A percentile compares a stretch with the other conserved stretches of the same genome.
Evolutionary conservation across 2,113 vertebrate species (phyloP).

Genomic region (Vireo altiloquus): DNA sequence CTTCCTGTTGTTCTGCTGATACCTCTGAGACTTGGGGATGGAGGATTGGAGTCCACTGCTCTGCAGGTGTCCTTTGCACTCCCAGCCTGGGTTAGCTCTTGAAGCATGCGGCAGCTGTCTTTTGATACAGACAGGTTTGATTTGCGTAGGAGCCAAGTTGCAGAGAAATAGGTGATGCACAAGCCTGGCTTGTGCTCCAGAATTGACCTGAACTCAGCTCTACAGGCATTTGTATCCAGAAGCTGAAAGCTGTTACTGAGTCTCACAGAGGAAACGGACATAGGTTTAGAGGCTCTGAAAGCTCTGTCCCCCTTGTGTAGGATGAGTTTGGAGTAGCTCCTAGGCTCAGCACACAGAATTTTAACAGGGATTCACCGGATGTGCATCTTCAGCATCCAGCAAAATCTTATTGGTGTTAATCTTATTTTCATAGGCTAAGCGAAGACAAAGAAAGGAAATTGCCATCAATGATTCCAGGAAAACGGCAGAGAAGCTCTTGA

Average conservation of each 20-base stretch:
- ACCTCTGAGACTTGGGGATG: neutral
- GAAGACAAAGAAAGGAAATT: slow-evolving; percentile 88
- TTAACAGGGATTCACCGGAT: neutral
- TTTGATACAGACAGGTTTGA: neutral
- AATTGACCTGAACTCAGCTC: neutral
- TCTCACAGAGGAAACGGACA: rapidly evolving
- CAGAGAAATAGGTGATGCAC: neutral
- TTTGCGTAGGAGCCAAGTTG: neutral
- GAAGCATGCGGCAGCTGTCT: neutral
- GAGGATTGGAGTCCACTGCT: neutral
- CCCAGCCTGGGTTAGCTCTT: neutral
- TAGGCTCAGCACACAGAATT: neutral
- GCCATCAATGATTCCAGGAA: slow-evolving; percentile 81
- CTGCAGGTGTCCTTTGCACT: neutral
- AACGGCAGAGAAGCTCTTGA: slow-evolving; percentile 90
- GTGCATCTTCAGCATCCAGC: neutral
- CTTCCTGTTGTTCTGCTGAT: neutral
- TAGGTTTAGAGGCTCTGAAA: neutral
- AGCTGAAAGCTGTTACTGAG: neutral
- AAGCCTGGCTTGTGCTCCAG: neutral
- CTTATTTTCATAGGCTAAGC: slow-evolving; percentile 76
- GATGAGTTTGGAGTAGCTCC: neutral
- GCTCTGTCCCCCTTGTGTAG: neutral
- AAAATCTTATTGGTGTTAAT: neutral
- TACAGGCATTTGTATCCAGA: neutral